Percentiles rank a stretch among this genome's conserved stretches.
These are phyloP conservation scores for Chaenogobius annularis DNA, from an alignment of 2,113 vertebrate genomes.

Conservation along the genomic window DNA sequence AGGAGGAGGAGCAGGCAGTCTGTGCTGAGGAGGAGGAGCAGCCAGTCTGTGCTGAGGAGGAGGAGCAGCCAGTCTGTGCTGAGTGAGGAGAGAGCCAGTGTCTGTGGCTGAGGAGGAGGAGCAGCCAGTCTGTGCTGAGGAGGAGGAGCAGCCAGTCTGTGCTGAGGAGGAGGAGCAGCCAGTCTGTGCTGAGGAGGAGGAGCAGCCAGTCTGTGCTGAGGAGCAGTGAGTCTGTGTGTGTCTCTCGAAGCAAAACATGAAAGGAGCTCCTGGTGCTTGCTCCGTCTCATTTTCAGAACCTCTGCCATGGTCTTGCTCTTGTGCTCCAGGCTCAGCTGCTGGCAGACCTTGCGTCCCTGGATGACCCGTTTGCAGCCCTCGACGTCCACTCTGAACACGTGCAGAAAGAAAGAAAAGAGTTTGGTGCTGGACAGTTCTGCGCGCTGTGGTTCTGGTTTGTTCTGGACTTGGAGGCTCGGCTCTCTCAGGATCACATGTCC, in stretches of 20 bases:
- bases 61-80: neutral
- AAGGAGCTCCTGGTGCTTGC: neutral
- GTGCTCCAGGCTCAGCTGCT: rapidly evolving
- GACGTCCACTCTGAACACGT: constrained; percentile 79
- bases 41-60: too few species aligned
- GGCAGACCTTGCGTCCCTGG: constrained; percentile 40
- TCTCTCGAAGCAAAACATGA: too few species aligned
- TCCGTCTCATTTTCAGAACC: neutral
- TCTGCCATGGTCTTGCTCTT: neutral
- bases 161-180: neutral
- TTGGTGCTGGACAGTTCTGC: constrained; percentile 16
- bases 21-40: too few species aligned
- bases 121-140: too few species aligned
- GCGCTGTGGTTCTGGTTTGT: neutral
- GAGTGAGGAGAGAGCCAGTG: too few species aligned
- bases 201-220: too few species aligned
- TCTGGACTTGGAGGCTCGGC: constrained; percentile 38
- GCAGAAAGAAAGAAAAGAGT: constrained; percentile 81
- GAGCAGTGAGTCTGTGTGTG: neutral
- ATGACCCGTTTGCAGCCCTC: constrained; percentile 84
- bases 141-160: too few species aligned
- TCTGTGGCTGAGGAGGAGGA: too few species aligned
- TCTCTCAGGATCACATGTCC: constrained; percentile 75
- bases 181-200: neutral
- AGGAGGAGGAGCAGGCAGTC: neutral